Conservation (phyloP, 2,888 invertebrate species). For the Magallana nippona region DNA sequence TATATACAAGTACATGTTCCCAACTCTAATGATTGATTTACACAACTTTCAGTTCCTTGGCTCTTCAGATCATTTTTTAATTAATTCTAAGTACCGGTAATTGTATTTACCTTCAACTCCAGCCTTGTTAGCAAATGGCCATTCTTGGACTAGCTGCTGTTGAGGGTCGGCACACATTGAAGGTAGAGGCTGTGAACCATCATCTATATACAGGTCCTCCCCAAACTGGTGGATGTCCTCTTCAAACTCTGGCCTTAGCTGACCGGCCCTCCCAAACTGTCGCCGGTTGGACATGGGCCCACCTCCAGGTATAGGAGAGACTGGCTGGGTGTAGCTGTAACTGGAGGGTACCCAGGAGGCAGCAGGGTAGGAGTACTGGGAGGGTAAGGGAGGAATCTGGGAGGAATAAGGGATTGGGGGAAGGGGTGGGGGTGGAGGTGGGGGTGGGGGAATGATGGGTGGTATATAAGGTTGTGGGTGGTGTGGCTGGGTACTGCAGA, state of each 20-base stretch:
- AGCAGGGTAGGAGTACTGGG: conserved; percentile 53
- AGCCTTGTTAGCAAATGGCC: conserved; percentile 71
- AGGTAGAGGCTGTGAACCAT: conserved; percentile 56
- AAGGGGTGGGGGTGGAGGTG: conserved; percentile 18
- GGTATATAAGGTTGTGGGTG: background rate
- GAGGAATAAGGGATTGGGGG: conserved; percentile 50
- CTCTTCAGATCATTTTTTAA: no score
- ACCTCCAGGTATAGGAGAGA: conserved; percentile 46
- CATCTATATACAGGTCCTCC: conserved; percentile 68
- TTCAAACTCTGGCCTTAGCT: conserved; percentile 52
- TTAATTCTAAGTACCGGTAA: no score
- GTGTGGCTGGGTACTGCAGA: background rate
- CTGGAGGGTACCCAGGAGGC: conserved; percentile 38
- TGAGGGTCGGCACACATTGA: conserved; percentile 62
- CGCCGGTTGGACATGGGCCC: conserved; percentile 40
- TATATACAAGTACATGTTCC: no score
- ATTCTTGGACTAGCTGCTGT: conserved; percentile 69
- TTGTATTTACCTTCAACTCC: conserved; percentile 64
- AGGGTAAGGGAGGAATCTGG: conserved; percentile 80
- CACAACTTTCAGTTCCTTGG: no score
- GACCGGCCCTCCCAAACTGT: conserved; percentile 49
- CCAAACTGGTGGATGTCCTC: conserved; percentile 65
- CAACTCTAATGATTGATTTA: no score
- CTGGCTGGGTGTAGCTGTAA: conserved; percentile 44
- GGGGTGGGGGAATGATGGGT: background rate